A percentile compares a stretch with the other conserved stretches of the same genome.
Conservation (phyloP, 2,113 vertebrate genomes). For the Oceanites oceanicus region DNA sequence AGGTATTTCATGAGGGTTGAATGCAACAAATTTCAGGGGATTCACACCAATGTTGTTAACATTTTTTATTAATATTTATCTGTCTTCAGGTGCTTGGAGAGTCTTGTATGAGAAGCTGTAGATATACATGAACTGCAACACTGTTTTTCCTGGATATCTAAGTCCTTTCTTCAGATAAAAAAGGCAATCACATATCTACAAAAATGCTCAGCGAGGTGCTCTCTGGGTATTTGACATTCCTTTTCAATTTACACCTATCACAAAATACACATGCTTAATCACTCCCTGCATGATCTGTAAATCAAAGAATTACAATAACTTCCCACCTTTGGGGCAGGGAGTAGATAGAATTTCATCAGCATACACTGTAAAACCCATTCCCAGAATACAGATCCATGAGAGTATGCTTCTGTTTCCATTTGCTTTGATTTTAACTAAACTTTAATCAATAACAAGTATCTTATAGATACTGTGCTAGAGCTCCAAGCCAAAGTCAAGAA, state of each 20-base stretch:
- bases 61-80: background rate
- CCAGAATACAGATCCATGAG: background rate
- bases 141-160: background rate
- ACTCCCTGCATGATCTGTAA: background rate
- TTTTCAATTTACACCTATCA: slow-evolving; percentile 1
- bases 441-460: background rate
- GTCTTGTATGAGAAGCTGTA: background rate
- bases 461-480: background rate
- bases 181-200: background rate
- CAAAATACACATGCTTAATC: background rate
- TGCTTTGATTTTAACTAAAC: background rate
- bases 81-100: background rate
- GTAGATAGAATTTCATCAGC: background rate
- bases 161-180: background rate
- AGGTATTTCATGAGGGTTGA: background rate
- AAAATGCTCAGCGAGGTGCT: background rate
- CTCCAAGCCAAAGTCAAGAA: background rate
- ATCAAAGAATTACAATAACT: background rate
- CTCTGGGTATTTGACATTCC: background rate
- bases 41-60: background rate
- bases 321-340: background rate
- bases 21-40: background rate
- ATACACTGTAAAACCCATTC: background rate
- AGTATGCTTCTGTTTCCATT: background rate
- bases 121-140: background rate